These are phyloP conservation scores for Platypus cylindrus DNA, from an alignment of 2,888 invertebrate genomes.

Conservation along the genomic window DNA sequence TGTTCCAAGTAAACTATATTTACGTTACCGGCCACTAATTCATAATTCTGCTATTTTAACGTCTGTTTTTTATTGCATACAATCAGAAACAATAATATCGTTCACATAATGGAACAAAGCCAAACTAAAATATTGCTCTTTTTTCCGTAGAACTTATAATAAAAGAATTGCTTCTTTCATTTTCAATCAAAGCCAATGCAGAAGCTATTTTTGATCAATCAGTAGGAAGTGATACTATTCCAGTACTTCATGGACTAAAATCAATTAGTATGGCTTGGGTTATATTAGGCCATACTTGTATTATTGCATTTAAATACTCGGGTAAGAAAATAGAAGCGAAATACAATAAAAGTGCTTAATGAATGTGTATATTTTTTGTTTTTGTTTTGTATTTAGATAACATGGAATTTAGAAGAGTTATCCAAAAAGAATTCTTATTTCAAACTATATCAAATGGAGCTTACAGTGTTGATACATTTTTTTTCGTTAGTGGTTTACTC, in stretches of 20 bases:
- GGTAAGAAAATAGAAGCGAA: no score
- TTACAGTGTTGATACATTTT: constrained; percentile 73
- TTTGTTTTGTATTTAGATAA: no score
- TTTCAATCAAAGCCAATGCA: constrained; percentile 64
- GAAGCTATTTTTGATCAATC: constrained; percentile 68
- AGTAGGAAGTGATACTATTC: constrained; percentile 67
- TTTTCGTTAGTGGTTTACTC: constrained; percentile 67
- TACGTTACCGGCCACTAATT: no score
- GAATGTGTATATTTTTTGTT: background rate
- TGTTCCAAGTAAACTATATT: no score
- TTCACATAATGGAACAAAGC: no score
- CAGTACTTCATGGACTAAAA: constrained; percentile 53
- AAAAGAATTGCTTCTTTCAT: constrained; percentile 61
- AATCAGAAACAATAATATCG: no score
- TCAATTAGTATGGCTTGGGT: constrained; percentile 54
- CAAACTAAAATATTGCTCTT: background rate
- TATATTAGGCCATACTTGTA: constrained; percentile 60
- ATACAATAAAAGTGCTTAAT: no score
- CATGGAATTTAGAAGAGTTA: constrained; percentile 55
- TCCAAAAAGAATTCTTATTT: constrained; percentile 66
- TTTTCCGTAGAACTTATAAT: constrained; percentile 42
- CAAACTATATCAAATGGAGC: constrained; percentile 69
- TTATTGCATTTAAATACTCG: constrained; percentile 71
- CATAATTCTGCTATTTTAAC: no score
- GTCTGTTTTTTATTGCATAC: no score